Conservation (phyloP, 2,888 invertebrate species). For the Furcula furcula region DNA sequence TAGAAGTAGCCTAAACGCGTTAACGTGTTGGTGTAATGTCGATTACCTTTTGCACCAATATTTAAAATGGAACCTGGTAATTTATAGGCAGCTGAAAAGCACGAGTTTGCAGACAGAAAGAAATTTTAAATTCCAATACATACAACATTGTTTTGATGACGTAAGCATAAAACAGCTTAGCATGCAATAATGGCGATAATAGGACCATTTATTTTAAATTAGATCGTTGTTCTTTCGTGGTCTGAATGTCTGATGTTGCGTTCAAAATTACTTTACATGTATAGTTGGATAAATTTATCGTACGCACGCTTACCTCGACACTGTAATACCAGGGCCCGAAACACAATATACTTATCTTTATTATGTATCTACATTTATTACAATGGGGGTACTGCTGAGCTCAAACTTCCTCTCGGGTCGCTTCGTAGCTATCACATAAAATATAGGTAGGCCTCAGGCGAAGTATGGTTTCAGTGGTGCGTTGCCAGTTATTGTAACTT, state of each 20-base stretch:
- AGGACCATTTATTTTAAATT: too few relatives aligned
- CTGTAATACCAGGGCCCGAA: conserved; percentile 41
- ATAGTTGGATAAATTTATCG: conserved; percentile 27
- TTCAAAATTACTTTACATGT: conserved; percentile 24
- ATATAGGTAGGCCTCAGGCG: conserved; percentile 10
- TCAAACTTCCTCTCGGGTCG: conserved; percentile 18
- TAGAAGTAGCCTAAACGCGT: conserved; percentile 69
- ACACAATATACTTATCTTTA: conserved; percentile 49
- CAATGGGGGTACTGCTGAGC: conserved; percentile 20
- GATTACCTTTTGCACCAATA: conserved; percentile 51
- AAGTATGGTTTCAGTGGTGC: conserved; percentile 23
- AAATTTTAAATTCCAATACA: too few relatives aligned
- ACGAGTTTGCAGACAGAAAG: conserved; percentile 19
- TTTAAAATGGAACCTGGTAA: conserved; percentile 33
- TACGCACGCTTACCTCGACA: conserved; percentile 28
- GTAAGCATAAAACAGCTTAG: conserved; percentile 22
- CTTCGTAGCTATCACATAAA: conserved; percentile 8
- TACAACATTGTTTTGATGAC: conserved; percentile 24
- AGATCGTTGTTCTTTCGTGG: too few relatives aligned
- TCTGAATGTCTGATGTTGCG: conserved; percentile 26
- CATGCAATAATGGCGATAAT: conserved; percentile 19
- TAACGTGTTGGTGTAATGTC: conserved; percentile 53
- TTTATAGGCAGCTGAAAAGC: conserved; percentile 41
- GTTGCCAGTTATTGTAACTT: conserved; percentile 53
- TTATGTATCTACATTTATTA: conserved; percentile 50